Percentiles rank a stretch among this genome's conserved stretches.
Conservation (phyloP, 2,113 vertebrate species). For the Glaucidium brasilianum region DNA sequence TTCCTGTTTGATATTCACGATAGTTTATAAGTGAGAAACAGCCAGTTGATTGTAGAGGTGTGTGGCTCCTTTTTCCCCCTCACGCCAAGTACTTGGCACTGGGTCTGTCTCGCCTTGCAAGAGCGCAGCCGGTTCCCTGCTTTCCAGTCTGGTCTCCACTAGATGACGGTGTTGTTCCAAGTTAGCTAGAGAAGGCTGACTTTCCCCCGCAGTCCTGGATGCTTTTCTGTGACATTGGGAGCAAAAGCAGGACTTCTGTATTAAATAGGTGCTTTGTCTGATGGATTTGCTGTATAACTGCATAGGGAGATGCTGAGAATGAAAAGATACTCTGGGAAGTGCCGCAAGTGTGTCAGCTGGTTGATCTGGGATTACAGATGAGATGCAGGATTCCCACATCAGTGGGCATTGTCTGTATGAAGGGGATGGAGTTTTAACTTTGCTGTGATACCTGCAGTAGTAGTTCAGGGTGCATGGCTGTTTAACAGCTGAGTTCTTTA, state of each 20-base stretch:
- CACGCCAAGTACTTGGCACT: rapidly evolving
- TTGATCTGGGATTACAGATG: neutral
- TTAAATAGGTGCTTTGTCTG: neutral
- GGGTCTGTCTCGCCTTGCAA: rapidly evolving
- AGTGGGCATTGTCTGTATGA: rapidly evolving
- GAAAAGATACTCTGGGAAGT: neutral
- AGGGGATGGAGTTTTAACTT: neutral
- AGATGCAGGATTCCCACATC: neutral
- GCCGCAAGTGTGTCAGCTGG: neutral
- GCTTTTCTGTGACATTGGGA: rapidly evolving
- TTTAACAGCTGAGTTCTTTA: neutral
- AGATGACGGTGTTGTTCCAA: slow-evolving; percentile 53
- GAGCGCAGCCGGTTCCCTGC: neutral
- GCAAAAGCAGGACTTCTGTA: neutral
- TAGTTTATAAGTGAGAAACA: neutral
- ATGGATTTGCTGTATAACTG: neutral
- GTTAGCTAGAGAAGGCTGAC: rapidly evolving
- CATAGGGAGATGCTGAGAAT: neutral
- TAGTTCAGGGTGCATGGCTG: neutral
- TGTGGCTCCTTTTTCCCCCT: rapidly evolving
- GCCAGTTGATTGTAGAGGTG: neutral
- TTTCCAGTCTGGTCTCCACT: neutral
- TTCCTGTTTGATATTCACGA: neutral
- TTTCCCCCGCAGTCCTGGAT: neutral
- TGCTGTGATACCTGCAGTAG: neutral